phyloP scores from a whole-genome alignment of 2,888 invertebrate genomes.

The Drosophila anomalata region DNA sequence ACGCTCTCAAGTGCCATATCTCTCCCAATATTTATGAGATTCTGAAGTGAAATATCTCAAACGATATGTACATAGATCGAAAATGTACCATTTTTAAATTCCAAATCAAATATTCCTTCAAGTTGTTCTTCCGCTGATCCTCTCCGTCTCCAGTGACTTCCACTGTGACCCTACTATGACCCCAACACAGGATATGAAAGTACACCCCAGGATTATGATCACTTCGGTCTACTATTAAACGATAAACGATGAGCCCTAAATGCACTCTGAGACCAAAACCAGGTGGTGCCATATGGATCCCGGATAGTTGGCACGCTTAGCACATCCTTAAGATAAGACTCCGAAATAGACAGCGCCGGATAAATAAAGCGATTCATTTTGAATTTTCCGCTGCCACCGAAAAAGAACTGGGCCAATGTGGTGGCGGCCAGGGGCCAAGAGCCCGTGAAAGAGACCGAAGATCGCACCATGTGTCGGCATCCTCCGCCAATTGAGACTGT shows the following conservation, averaged over 20 bases:
- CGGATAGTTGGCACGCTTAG: constrained; percentile 60
- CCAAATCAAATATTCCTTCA: not conserved
- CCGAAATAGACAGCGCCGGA: constrained; percentile 19
- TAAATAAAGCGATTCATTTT: constrained; percentile 53
- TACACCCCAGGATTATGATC: constrained; percentile 27
- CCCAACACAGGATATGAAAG: constrained; percentile 24
- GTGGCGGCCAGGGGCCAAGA: constrained; percentile 33
- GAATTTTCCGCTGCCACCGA: constrained; percentile 20
- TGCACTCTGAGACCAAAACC: constrained; percentile 42
- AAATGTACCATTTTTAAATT: too few relatives aligned
- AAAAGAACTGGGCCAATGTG: constrained; percentile 69
- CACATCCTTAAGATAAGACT: constrained; percentile 32
- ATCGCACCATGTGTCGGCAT: constrained; percentile 73
- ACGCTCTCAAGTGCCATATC: too few relatives aligned
- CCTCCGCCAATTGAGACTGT: constrained; percentile 67
- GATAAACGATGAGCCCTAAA: constrained; percentile 16
- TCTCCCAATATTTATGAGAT: too few relatives aligned
- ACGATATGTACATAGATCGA: too few relatives aligned
- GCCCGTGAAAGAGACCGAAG: constrained; percentile 47
- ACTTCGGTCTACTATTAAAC: constrained; percentile 25
- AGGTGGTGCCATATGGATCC: constrained; percentile 63
- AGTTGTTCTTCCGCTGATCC: not conserved
- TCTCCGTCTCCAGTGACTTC: not conserved
- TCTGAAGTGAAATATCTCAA: too few relatives aligned
- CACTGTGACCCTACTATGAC: constrained; percentile 1